phyloP scores from a whole-genome alignment of 2,888 invertebrate species.

The Netelia fuscicornis region DNA sequence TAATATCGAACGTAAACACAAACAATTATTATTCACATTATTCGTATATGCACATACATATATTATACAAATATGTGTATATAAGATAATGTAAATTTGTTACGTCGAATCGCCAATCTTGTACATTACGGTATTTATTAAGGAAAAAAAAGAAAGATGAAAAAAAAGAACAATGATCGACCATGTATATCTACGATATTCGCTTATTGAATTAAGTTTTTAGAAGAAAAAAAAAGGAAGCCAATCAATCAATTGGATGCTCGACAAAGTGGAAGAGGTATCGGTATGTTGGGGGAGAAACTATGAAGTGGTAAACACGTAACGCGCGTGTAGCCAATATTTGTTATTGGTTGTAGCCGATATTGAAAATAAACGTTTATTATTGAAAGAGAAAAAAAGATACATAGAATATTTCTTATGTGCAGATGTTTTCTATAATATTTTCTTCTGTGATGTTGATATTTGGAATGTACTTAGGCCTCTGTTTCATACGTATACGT shows the following conservation, averaged over 20 bases:
- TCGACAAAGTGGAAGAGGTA: constrained; percentile 2
- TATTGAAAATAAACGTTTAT: constrained; percentile 76
- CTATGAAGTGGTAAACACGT: constrained; percentile 40
- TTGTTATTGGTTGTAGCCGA: constrained; percentile 75
- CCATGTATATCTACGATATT: constrained; percentile 70
- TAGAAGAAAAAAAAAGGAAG: constrained; percentile 47
- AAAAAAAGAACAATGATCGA: constrained; percentile 68
- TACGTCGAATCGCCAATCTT: constrained; percentile 68
- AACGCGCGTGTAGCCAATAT: constrained; percentile 54
- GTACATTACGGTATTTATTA: constrained; percentile 77
- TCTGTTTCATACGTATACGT: constrained; percentile 53
- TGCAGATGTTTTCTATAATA: background rate
- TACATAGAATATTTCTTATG: background rate
- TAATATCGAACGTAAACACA: constrained; percentile 55
- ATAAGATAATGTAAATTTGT: constrained; percentile 61
- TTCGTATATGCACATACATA: constrained; percentile 52
- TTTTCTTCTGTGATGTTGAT: background rate
- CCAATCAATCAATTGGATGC: constrained; percentile 31
- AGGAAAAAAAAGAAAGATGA: constrained; percentile 51
- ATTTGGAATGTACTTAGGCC: constrained; percentile 32
- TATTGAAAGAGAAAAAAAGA: constrained; percentile 71
- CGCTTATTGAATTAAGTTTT: constrained; percentile 73
- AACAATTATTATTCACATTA: constrained; percentile 50
- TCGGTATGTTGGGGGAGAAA: constrained; percentile 27
- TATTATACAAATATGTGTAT: constrained; percentile 60